Evolutionary conservation across 2,888 invertebrate genomes (phyloP), one percentile per base, ranked within the genome.

Genomic region (Maniola hyperantus): DNA sequence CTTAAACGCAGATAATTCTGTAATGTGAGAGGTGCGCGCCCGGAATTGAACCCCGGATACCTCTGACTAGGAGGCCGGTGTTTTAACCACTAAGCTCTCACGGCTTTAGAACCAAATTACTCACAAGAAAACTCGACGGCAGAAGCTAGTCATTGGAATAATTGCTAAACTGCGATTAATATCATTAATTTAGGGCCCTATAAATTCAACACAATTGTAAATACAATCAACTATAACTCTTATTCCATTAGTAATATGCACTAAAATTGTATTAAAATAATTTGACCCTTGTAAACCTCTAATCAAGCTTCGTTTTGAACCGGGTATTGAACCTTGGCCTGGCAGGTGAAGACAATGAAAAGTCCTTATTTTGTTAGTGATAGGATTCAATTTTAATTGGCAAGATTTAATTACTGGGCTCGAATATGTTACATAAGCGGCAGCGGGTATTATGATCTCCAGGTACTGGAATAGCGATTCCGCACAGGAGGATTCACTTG

Each of bases 281-380:
- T 18, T n/a, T 54, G 54, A 68, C 63, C 63, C 48, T 60, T 69
- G 54, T 64, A 66, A 57, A 69, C 60, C 60, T 51, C 66, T 69
- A 69, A 66, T 66, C 61, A 66, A 69, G 69, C 66, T 26, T 59
- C 65, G 48, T 60, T 55, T 65, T 66, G 61, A 70, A 61, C 64
- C 67, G 74, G 72, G 67, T 73, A 66, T 73, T 74, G 74, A 73
- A 74, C 74, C 72, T 72, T 73, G 74, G 71, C 72, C 73, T 66
- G 69, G 65, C 72, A 72, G 72, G 70, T 73, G 73, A 46, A 64
- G 50, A 51, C 11, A 42, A 60, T 64, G 46, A 55, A 64, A 36
- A 67, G 71, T 64, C 69, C 66, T 70, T 72, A 68, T 46, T 51
- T n/a, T 57, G 8, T 36, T 51, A 34, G 42, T 36, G 54, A 64